phyloP scores from a whole-genome alignment of 1,140 invertebrate species.

The Meteorus sp. region DNA sequence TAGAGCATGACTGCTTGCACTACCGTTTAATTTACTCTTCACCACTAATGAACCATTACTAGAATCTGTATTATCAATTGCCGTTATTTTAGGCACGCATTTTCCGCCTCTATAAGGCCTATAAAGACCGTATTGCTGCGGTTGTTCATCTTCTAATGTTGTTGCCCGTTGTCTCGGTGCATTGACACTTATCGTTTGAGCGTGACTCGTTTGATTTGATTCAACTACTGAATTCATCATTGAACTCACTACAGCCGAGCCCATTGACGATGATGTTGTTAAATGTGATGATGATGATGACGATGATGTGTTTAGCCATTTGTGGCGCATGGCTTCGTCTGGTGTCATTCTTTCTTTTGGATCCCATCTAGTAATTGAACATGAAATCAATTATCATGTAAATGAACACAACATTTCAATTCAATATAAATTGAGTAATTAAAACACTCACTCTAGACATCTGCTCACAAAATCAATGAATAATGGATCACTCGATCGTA shows the following conservation, averaged over 20 bases:
- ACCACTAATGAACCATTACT: constrained; percentile 36
- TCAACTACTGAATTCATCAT: constrained; percentile 43
- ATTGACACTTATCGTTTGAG: constrained; percentile 44
- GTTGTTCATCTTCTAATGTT: constrained; percentile 47
- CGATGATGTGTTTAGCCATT: constrained; percentile 65
- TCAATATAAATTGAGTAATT: constrained; percentile 2
- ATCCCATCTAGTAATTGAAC: constrained; percentile 76
- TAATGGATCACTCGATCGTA: constrained; percentile 83
- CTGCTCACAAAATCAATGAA: constrained; percentile 93
- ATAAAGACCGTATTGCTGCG: constrained; percentile 49
- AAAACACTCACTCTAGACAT: constrained; percentile 79
- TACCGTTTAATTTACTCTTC: constrained; percentile 56
- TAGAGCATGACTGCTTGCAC: constrained; percentile 53
- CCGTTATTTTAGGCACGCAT: constrained; percentile 47
- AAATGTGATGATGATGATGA: constrained; percentile 37
- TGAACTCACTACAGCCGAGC: constrained; percentile 40
- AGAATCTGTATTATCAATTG: constrained; percentile 42
- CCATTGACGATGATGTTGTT: constrained; percentile 46
- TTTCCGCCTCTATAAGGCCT: constrained; percentile 51
- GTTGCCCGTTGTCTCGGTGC: constrained; percentile 40
- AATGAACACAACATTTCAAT: constrained; percentile 7
- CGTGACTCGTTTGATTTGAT: constrained; percentile 41
- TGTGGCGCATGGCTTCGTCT: constrained; percentile 80
- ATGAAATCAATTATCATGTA: constrained; percentile 10
- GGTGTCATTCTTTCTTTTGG: constrained; percentile 90